Conservation (phyloP, 1,140 invertebrate genomes). For the Drosophila carrolli region DNA sequence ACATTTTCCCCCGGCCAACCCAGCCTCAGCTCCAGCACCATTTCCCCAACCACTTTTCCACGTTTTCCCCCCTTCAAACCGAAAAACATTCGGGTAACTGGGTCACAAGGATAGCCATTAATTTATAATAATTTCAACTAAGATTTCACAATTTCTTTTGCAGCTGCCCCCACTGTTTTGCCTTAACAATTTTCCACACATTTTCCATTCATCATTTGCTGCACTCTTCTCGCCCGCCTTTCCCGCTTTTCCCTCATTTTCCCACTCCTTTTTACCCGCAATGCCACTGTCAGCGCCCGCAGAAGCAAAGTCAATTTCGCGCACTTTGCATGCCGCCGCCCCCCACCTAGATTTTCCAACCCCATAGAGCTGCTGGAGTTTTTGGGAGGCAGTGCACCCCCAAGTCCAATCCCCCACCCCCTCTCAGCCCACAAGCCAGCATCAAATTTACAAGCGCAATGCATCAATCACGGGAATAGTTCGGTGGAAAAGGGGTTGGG, state of each 20-base stretch:
- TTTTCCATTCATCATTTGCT: conserved; percentile 79
- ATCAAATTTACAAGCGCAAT: conserved; percentile 82
- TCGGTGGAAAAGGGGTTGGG: background rate
- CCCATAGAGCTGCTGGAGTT: conserved; percentile 46
- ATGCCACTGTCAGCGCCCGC: conserved; percentile 77
- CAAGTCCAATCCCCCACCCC: background rate
- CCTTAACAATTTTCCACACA: conserved; percentile 76
- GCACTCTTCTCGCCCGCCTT: background rate
- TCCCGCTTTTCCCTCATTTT: too few species aligned
- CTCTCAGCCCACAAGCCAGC: conserved; percentile 26
- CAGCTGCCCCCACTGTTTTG: conserved; percentile 38
- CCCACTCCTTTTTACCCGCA: conserved; percentile 13
- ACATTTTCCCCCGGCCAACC: background rate
- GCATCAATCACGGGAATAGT: conserved; percentile 66
- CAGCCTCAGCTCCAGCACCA: background rate
- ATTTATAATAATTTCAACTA: conserved; percentile 84
- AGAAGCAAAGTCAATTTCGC: conserved; percentile 82
- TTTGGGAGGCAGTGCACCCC: conserved; percentile 21
- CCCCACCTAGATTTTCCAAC: conserved; percentile 7
- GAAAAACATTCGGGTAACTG: conserved; percentile 70
- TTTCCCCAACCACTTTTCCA: background rate
- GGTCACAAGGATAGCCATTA: conserved; percentile 84
- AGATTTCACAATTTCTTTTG: conserved; percentile 78
- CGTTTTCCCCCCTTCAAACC: conserved; percentile 2
- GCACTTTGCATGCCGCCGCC: conserved; percentile 69